These are phyloP conservation scores for Drosophila azteca DNA, from an alignment of 1,140 invertebrate genomes.

Conservation along the genomic window DNA sequence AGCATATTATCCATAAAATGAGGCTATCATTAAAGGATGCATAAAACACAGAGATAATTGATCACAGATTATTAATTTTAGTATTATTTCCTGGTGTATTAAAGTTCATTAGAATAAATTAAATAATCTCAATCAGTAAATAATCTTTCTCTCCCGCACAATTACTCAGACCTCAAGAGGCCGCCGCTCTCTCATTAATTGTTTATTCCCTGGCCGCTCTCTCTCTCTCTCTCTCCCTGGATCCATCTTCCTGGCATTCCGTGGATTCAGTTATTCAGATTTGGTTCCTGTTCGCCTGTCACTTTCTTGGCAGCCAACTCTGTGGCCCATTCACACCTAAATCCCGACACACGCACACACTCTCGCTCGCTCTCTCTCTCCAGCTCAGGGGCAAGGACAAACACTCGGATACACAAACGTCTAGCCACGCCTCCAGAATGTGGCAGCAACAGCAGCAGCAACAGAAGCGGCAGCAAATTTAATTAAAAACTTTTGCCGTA, in stretches of 20 bases:
- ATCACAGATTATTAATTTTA: no score
- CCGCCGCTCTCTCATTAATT: no score
- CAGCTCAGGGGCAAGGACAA: constrained; percentile 43
- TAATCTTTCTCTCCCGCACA: no score
- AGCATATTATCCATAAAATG: no score
- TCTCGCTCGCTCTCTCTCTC: neutral
- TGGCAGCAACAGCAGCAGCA: neutral
- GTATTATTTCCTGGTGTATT: no score
- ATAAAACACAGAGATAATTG: no score
- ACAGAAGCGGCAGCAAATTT: constrained; percentile 43
- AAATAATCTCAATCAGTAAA: no score
- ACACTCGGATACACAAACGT: constrained; percentile 15
- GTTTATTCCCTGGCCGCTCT: neutral
- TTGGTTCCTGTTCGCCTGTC: constrained; percentile 53
- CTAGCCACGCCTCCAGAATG: constrained; percentile 19
- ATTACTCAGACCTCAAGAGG: no score
- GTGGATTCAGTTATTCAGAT: constrained; percentile 7
- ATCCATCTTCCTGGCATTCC: neutral
- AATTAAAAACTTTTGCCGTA: constrained; percentile 62
- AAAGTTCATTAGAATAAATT: no score
- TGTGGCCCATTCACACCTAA: constrained; percentile 56
- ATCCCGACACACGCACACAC: constrained; percentile 19
- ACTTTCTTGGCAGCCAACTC: constrained; percentile 62
- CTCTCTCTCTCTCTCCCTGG: neutral
- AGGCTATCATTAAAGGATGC: no score